Evolutionary conservation across 2,888 invertebrate genomes (phyloP).

Genomic region (Drosophila quinaria): DNA sequence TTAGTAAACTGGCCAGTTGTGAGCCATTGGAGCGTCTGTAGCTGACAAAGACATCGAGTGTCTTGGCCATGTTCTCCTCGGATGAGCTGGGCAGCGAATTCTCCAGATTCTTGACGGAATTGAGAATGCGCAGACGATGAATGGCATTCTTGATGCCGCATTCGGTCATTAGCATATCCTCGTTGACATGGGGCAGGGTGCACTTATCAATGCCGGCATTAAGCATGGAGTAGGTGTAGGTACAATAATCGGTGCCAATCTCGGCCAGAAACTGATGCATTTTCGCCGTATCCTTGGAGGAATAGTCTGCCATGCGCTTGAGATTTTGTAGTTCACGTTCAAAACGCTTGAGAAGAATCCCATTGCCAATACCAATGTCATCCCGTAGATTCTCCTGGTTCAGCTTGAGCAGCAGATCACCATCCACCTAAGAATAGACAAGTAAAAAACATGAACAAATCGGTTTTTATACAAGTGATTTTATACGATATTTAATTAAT

Average conservation of each 20-base stretch:
- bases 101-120: conserved; percentile 90
- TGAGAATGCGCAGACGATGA: conserved; percentile 95
- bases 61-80: conserved; percentile 93
- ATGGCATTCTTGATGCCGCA: conserved; percentile 98
- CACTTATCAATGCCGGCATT: conserved; percentile 97
- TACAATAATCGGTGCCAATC: conserved; percentile 95
- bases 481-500: no score
- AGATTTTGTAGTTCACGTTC: conserved; percentile 96
- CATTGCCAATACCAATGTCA: conserved; percentile 97
- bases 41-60: conserved; percentile 98
- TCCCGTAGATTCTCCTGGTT: conserved; percentile 96
- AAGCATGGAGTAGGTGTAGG: conserved; percentile 98
- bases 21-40: conserved; percentile 99
- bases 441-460: neutral
- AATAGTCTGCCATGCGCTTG: conserved; percentile 98
- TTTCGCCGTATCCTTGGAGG: conserved; percentile 96
- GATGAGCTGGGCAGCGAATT: conserved; percentile 89
- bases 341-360: conserved; percentile 96
- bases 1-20: conserved; percentile 96
- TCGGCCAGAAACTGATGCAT: conserved; percentile 93
- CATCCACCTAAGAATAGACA: conserved; percentile 96
- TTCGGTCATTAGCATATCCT: conserved; percentile 95
- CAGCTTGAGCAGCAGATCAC: conserved; percentile 96
- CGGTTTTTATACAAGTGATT: no score
- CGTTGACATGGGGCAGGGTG: conserved; percentile 93